Evolutionary conservation across 1,140 invertebrate species (phyloP).

Genomic region (Andricus grossulariae): DNA sequence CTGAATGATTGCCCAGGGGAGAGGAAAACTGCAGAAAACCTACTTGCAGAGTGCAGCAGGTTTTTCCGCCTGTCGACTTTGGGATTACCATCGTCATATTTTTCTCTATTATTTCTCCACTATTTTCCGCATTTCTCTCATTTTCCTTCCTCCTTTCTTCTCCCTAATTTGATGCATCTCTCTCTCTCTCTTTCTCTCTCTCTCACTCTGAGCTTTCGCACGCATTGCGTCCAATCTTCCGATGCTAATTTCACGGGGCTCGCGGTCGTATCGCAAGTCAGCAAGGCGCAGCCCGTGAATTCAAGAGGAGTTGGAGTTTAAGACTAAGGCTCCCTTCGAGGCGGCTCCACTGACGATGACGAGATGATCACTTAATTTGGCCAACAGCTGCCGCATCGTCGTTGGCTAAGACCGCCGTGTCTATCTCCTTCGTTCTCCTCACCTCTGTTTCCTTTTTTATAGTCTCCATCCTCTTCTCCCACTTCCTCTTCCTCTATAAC

Average conservation of each 20-base stretch:
- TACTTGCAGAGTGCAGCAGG: too few relatives aligned
- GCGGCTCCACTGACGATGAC: conserved; percentile 74
- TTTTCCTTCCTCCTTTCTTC: conserved; percentile 39
- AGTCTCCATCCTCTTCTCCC: conserved; percentile 40
- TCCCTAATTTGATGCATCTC: conserved; percentile 35
- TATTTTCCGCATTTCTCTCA: conserved; percentile 41
- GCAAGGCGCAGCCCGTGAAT: conserved; percentile 43
- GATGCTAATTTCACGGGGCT: conserved; percentile 74
- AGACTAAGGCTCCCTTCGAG: conserved; percentile 57
- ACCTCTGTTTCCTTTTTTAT: conserved; percentile 38
- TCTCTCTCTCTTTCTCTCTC: not conserved
- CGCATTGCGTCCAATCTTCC: conserved; percentile 57
- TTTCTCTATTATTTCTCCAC: conserved; percentile 36
- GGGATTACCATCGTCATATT: not conserved
- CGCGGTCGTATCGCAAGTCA: conserved; percentile 64
- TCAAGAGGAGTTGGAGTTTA: conserved; percentile 51
- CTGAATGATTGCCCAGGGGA: too few relatives aligned
- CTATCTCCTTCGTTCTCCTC: conserved; percentile 49
- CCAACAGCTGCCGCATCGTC: conserved; percentile 74
- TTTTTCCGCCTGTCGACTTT: too few relatives aligned
- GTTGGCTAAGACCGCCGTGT: conserved; percentile 48
- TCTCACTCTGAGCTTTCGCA: conserved; percentile 37
- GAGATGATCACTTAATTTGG: conserved; percentile 77
- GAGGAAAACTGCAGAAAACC: too few relatives aligned
- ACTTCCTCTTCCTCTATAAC: conserved; percentile 21